phyloP scores from a whole-genome alignment of 2,888 invertebrate species.

The Fabriciana adippe region DNA sequence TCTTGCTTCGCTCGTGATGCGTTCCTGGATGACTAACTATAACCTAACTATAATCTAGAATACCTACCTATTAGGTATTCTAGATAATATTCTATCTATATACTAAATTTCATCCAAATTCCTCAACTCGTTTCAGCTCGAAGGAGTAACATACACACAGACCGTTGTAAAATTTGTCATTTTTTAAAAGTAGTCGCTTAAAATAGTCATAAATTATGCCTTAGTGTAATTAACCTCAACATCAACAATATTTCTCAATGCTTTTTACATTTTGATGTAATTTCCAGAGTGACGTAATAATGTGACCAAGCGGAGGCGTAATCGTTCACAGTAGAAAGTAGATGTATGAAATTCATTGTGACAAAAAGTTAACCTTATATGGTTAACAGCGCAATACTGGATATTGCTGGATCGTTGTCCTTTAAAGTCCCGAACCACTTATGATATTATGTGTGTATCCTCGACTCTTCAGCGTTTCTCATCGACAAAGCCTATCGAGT shows the following conservation, averaged over 20 bases:
- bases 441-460: constrained; percentile 70
- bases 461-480: constrained; percentile 63
- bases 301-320: constrained; percentile 36
- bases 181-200: constrained; percentile 16
- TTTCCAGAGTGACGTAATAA: constrained; percentile 32
- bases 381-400: constrained; percentile 61
- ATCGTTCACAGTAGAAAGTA: constrained; percentile 56
- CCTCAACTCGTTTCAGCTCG: too few species aligned
- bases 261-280: constrained; percentile 24
- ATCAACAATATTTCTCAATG: constrained; percentile 20
- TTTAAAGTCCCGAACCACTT: constrained; percentile 71
- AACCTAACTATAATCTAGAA: too few species aligned
- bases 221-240: background rate
- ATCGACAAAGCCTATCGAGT: constrained; percentile 52
- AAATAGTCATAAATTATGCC: background rate
- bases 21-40: too few species aligned
- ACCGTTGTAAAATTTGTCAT: too few species aligned
- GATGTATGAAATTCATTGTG: constrained; percentile 52
- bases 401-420: constrained; percentile 62
- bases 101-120: too few species aligned
- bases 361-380: constrained; percentile 70
- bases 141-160: too few species aligned
- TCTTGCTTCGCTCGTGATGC: too few species aligned
- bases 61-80: too few species aligned
- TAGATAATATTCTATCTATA: too few species aligned